Evolutionary conservation across 2,888 invertebrate species (phyloP).

Genomic region (Notodonta dromedarius): DNA sequence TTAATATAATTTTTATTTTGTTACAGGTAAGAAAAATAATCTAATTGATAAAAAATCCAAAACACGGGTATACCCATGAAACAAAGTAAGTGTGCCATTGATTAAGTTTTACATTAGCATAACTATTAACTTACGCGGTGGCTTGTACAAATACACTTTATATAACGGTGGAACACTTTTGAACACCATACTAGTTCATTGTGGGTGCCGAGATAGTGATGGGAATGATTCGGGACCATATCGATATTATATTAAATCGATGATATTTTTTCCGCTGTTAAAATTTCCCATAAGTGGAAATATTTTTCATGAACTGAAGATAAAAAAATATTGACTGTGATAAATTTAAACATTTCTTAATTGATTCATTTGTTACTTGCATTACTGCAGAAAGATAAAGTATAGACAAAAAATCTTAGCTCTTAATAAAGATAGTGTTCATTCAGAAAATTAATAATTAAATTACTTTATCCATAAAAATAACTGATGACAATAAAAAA

Average conservation of each 20-base stretch:
- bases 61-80: not conserved
- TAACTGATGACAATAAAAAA: not conserved
- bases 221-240: slow-evolving; percentile 25
- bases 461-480: not conserved
- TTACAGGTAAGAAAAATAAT: slow-evolving; percentile 35
- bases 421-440: not conserved
- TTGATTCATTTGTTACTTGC: too few species aligned
- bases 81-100: slow-evolving; percentile 23
- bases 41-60: not conserved
- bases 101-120: slow-evolving; percentile 34
- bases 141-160: slow-evolving; percentile 41
- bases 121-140: slow-evolving; percentile 32
- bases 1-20: slow-evolving; percentile 24
- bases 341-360: too few species aligned
- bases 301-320: too few species aligned
- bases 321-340: too few species aligned
- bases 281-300: too few species aligned
- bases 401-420: not conserved
- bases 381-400: too few species aligned
- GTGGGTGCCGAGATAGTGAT: slow-evolving; percentile 46
- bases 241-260: slow-evolving; percentile 9
- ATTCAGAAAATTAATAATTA: not conserved
- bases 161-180: slow-evolving; percentile 68
- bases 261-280: too few species aligned
- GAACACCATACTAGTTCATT: slow-evolving; percentile 58